Conservation (phyloP, 2,113 vertebrate species). For the Pao palembangensis region DNA sequence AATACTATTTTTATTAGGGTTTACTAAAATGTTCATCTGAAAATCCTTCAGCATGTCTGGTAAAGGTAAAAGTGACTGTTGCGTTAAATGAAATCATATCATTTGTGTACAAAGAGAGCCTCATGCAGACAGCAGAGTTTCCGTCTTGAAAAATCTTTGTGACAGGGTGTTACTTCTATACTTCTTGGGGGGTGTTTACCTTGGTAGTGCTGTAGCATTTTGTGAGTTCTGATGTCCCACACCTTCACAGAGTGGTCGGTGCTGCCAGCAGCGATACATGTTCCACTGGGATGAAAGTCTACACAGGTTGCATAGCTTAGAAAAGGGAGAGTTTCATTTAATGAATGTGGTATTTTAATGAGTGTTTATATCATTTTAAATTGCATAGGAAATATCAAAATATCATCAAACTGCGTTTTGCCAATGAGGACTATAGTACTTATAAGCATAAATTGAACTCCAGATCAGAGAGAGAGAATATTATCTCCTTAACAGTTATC, state of each 20-base stretch:
- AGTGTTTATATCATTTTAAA: background rate
- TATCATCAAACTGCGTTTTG: background rate
- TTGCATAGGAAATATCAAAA: background rate
- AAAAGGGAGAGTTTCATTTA: conserved; percentile 5
- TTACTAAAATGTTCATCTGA: no score
- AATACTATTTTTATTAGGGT: no score
- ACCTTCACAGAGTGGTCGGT: conserved; percentile 92
- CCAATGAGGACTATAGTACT: background rate
- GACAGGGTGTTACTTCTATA: background rate
- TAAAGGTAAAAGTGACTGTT: no score
- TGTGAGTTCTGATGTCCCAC: conserved; percentile 91
- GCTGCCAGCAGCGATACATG: conserved; percentile 84
- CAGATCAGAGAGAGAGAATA: background rate
- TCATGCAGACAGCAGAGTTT: background rate
- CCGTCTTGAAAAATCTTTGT: background rate
- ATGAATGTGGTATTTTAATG: background rate
- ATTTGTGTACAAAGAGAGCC: background rate
- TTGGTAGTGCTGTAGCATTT: conserved; percentile 92
- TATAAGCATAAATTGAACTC: background rate
- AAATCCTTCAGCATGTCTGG: no score
- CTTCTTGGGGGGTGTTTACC: conserved; percentile 64
- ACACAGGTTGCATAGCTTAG: conserved; percentile 85
- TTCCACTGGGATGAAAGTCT: conserved; percentile 93
- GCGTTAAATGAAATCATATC: background rate
- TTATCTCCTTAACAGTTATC: background rate